These are phyloP conservation scores for Dascyllus trimaculatus DNA, from an alignment of 2,113 vertebrate genomes.

Conservation along the genomic window DNA sequence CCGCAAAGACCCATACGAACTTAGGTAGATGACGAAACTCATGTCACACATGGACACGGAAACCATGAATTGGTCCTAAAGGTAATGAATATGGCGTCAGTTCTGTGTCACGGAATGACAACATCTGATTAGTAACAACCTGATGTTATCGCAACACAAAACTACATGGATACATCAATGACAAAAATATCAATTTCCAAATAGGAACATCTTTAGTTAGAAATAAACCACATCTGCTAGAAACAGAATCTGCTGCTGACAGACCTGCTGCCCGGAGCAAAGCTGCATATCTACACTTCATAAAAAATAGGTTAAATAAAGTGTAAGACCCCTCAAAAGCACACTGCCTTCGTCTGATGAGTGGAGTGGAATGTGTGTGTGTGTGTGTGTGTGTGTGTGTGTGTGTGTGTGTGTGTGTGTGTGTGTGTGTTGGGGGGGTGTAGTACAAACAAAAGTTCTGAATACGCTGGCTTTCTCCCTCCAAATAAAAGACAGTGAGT, in stretches of 20 bases:
- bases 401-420: not conserved
- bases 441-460: slow-evolving; percentile 74
- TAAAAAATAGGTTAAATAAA: slow-evolving; percentile 30
- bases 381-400: not conserved
- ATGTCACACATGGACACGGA: too few relatives aligned
- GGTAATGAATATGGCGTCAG: too few relatives aligned
- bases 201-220: too few relatives aligned
- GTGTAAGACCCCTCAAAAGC: slow-evolving; percentile 8
- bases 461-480: slow-evolving; percentile 72
- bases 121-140: too few relatives aligned
- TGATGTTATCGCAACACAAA: too few relatives aligned
- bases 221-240: too few relatives aligned
- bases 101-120: too few relatives aligned
- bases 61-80: too few relatives aligned
- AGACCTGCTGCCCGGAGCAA: not conserved
- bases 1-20: too few relatives aligned
- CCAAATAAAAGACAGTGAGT: slow-evolving; percentile 63
- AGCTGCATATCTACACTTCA: not conserved
- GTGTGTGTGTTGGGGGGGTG: not conserved
- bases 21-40: too few relatives aligned
- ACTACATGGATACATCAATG: too few relatives aligned
- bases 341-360: slow-evolving; percentile 19
- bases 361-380: not conserved
- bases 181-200: too few relatives aligned
- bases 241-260: not conserved